These are phyloP conservation scores for Alviniconcha strummeri DNA, from an alignment of 2,888 invertebrate genomes.

Conservation along the genomic window DNA sequence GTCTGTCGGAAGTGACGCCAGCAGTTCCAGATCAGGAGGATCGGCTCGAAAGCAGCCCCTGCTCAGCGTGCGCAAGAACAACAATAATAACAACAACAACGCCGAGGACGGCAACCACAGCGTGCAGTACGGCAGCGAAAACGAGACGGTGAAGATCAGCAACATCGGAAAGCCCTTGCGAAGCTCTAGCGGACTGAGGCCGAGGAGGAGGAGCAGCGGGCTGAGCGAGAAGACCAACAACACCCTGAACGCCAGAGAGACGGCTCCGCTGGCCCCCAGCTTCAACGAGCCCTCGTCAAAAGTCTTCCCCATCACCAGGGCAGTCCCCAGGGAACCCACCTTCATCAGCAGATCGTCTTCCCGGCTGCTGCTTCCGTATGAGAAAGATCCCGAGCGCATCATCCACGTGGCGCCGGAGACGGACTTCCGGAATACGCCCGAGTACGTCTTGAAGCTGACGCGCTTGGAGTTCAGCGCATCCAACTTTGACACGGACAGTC, in stretches of 20 bases:
- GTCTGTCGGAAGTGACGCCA: background rate
- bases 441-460: slow-evolving; percentile 55
- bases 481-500: slow-evolving; percentile 37
- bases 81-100: background rate
- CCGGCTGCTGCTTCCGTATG: slow-evolving; percentile 4
- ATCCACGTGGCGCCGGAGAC: slow-evolving; percentile 55
- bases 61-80: background rate
- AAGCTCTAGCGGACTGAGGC: background rate
- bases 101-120: background rate
- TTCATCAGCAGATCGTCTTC: background rate
- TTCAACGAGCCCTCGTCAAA: background rate
- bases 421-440: slow-evolving; percentile 64
- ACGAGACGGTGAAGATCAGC: background rate
- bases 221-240: slow-evolving; percentile 6
- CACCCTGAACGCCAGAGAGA: background rate
- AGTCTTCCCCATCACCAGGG: background rate
- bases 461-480: slow-evolving; percentile 36
- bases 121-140: background rate
- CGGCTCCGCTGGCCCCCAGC: background rate
- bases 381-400: slow-evolving; percentile 46
- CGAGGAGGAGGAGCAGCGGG: background rate
- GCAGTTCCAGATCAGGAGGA: background rate
- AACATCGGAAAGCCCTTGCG: too few relatives aligned
- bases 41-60: background rate
- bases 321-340: background rate